These are phyloP conservation scores for Salvelinus sp. DNA, from an alignment of 2,113 vertebrate species.

Conservation along the genomic window DNA sequence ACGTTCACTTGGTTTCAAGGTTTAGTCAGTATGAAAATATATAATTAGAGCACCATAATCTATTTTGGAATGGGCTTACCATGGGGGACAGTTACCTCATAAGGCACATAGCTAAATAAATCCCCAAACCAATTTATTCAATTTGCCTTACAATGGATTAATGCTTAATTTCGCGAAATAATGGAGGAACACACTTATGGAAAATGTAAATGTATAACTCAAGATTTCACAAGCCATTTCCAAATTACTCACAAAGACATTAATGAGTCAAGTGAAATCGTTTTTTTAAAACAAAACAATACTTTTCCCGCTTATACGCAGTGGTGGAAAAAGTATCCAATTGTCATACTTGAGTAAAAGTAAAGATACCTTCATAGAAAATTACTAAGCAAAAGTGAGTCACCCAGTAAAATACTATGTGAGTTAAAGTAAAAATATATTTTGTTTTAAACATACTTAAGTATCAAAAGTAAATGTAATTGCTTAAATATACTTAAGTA, in stretches of 20 bases:
- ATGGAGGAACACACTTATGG: constrained; percentile 41
- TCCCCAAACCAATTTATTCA: constrained; percentile 38
- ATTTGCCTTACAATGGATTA: constrained; percentile 47
- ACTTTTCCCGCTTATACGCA: not conserved
- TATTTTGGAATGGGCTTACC: constrained; percentile 62
- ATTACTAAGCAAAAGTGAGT: no score
- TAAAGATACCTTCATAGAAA: no score
- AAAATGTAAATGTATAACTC: constrained; percentile 49
- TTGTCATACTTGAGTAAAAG: no score
- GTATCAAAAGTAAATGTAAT: no score
- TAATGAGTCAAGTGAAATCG: constrained; percentile 19
- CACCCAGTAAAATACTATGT: no score
- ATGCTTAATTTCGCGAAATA: constrained; percentile 56
- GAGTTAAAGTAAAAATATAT: no score
- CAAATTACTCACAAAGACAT: constrained; percentile 43
- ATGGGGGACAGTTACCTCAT: constrained; percentile 59
- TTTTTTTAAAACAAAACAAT: constrained; percentile 15
- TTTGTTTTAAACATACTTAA: no score
- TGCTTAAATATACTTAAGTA: no score
- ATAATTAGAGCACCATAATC: constrained; percentile 70
- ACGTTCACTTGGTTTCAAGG: constrained; percentile 36
- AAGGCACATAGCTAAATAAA: constrained; percentile 54
- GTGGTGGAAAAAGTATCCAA: no score
- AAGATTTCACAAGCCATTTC: constrained; percentile 41
- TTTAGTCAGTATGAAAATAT: constrained; percentile 57